Percentiles rank a stretch among this genome's conserved stretches.
Evolutionary conservation across 2,797 vertebrate species (phyloP).

Genomic region (Cyprinella venusta): DNA sequence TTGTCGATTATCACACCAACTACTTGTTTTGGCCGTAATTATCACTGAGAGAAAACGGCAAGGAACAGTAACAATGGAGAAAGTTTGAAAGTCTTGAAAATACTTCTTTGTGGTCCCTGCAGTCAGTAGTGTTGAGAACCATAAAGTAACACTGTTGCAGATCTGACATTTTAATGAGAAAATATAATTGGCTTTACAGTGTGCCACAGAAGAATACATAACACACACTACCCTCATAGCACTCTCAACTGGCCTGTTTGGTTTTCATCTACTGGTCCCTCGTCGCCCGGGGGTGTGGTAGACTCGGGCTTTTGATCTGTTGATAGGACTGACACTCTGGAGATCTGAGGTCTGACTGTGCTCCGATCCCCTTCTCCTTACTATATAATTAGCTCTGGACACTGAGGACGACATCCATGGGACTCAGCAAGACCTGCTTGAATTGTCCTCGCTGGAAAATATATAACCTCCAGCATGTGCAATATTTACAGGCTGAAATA

Average conservation of each 20-base stretch:
- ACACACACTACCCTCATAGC: neutral
- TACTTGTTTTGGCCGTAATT: neutral
- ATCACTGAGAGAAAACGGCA: neutral
- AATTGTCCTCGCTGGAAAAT: slow-evolving; percentile 49
- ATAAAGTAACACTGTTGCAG: slow-evolving; percentile 23
- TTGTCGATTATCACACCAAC: neutral
- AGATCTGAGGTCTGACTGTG: slow-evolving; percentile 45
- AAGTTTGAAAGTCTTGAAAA: slow-evolving; percentile 7
- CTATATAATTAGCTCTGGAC: slow-evolving; percentile 37
- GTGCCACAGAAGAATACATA: slow-evolving; percentile 31
- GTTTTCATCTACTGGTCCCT: slow-evolving; percentile 5
- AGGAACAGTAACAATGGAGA: neutral
- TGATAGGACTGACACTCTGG: slow-evolving; percentile 28
- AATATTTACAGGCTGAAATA: slow-evolving; percentile 49
- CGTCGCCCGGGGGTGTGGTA: slow-evolving; percentile 2
- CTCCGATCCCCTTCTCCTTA: neutral
- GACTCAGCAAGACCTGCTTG: slow-evolving; percentile 25
- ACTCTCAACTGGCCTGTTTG: neutral
- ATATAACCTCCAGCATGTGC: slow-evolving; percentile 39
- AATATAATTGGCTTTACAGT: slow-evolving; percentile 45
- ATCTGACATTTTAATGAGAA: slow-evolving; percentile 50
- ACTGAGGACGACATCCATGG: slow-evolving; percentile 12
- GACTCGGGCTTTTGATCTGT: slow-evolving; percentile 27
- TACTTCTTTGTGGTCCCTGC: neutral
- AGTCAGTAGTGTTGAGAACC: neutral